Evolutionary conservation across 2,888 invertebrate species (phyloP), one percentile per base, ranked within the genome.

Genomic region (Trilocha varians): DNA sequence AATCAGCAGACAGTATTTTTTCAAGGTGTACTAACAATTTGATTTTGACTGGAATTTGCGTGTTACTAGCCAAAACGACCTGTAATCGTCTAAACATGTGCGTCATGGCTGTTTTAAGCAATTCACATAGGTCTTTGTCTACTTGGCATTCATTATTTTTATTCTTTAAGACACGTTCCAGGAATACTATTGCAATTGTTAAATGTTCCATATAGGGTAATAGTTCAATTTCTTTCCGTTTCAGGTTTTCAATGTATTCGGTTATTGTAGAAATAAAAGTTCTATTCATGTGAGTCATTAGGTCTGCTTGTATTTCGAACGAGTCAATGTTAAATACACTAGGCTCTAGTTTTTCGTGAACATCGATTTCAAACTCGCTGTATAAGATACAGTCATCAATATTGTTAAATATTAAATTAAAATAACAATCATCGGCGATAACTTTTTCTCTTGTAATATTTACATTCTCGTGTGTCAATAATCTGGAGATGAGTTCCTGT

Each of bases 381-480:
- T 76, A 78, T 41, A 85, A 54, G 42, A 78, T 71, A 47, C 66
- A 65, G 45, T 62, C 68, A 35, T 82, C 80, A 15, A 59, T 57
- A 2, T 65, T 67, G 46, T 65, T 50, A 46, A 78, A 82, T 44
- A 84, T 45, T 37, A 61, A 55, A 33, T 71, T 55, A 45, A 66
- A 69, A 35, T 78, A 49, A 35, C 49, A 40, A 38, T 62, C 13
- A n/a, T 32, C 18, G 13, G 4, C 9, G 5, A 16, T 11, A 8
- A 5, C 2, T 1, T n/a, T 13, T n/a, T 13, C 13, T 32, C 13
- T 35, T 25, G 15, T 34, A 9, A 32, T 34, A 32, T 45, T 45
- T n/a, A 78, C 46, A 49, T 83, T 85, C 47, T 79, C 78, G 51
- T 67, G 71, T 6, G 71, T 57, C 11, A 78, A 43, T 5, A 86